Base-by-base conservation (phyloP, 2,797 vertebrate species). In the Okamejei kenojei region DNA sequence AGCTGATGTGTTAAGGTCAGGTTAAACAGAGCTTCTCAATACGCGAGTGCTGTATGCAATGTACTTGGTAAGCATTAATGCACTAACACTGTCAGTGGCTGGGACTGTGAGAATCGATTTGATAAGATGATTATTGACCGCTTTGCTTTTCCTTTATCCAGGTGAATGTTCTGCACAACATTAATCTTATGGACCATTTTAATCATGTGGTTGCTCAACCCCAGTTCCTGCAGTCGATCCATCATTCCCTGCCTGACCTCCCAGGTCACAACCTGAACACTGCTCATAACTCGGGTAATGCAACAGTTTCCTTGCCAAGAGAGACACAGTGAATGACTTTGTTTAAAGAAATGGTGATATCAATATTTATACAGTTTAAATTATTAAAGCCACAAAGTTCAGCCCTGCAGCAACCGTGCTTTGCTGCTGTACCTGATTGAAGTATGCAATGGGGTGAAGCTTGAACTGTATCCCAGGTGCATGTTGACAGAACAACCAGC, bases 111-210 rank as follows among this genome's bases (percentile, higher is more conserved):
- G 54, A 92, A 76, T 76, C 76, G 90, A 92, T 92, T 92, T 92
- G 90, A 76, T 71, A 92, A 29, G 71, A 54, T 76, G 15, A 86
- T 90, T 92, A 78, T 77, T 93, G 74, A 77, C 54, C 80, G 54
- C 32, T 61, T 93, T 93, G 63, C 79, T 93, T 54, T 93, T 93
- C 63, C 93, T 94, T 93, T 93, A 71, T 77, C 54, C 95, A 99
- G 99, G 96, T 99, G 94, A 97, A 97, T 88, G 94, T 98, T 74
- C 96, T 99, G 63, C 98, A 98, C 94, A 97, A 95, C 91, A 96
- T 96, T 84, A 95, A 97, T 79, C 94, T 96, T 8, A 95, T 94
- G 93, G 96, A 97, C 45, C 98, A 98, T 0, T 94, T 97, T 95
- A 98, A 95, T 95, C 97, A 98, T 94, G 95, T 97, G 93, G 95